Base-by-base conservation (phyloP, 1,140 invertebrate genomes). In the Oscheius sp. region DNA sequence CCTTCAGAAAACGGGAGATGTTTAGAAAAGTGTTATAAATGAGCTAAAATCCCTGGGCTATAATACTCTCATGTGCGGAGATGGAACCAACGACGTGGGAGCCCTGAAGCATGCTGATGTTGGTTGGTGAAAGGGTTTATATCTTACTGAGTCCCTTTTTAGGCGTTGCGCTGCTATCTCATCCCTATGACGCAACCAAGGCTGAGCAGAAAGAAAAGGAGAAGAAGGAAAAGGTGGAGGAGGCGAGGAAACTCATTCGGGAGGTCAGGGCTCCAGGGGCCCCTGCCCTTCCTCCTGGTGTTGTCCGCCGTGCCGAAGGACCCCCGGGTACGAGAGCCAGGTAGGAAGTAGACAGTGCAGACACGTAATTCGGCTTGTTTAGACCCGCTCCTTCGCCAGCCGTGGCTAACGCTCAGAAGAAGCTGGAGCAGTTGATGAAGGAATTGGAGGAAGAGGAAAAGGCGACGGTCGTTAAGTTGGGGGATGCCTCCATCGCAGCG, bases 21-120 rank as follows among this genome's bases (percentile, higher is more conserved):
- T 76, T 45, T 69, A 88, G 86, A 96, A 99, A 87, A 91, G 91
- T 84, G 91, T 97, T 1, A 91, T 99, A 42, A 91, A 93, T 1
- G 90, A 90, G 10, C 85, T 98, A 32, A 97, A 97, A 85, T 87
- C 89, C 32, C 84, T 94, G 1, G 96, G 96, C 26, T 95, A 90
- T 82, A 89, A 89, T 2, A 97, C 95, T 0, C 85, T 99, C 0
- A 99, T 99, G 97, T 99, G 96, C 85, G 97, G 97, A n/a, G 97
- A 99, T 88, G 97, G 97, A 73, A 99, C 97, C 1, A 99, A 99
- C 87, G 97, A 99, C 88, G 97, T 99, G 29, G 97, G 97, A n/a
- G 97, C 97, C 28, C 87, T 99, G 10, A 99, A 99, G 88, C 96
- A 99, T 87, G 94, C 97, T 38, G 90, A 96, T 87, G 93, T 96